A percentile compares a stretch with the other conserved stretches of the same genome.
These are phyloP conservation scores for Platypus cylindrus DNA, from an alignment of 2,888 invertebrate species.

Conservation along the genomic window DNA sequence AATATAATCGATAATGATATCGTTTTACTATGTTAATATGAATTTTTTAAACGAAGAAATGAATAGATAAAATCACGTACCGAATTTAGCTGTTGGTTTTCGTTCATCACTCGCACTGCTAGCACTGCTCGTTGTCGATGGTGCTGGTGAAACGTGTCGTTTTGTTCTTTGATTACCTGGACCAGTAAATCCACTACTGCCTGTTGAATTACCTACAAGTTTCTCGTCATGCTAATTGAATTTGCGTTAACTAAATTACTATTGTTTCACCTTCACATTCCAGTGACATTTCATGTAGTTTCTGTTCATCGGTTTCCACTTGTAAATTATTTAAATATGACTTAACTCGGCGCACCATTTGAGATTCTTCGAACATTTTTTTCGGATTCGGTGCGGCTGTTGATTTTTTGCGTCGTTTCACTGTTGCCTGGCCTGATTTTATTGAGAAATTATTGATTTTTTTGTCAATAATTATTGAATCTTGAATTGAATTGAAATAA, in stretches of 20 bases:
- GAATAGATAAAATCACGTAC: conserved; percentile 21
- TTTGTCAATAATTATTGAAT: too few species aligned
- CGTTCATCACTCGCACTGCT: conserved; percentile 72
- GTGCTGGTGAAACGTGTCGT: conserved; percentile 85
- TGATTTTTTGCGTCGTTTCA: conserved; percentile 80
- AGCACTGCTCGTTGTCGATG: conserved; percentile 84
- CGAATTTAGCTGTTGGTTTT: conserved; percentile 54
- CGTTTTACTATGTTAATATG: too few species aligned
- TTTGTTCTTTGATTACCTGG: conserved; percentile 40
- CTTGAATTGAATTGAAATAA: too few species aligned
- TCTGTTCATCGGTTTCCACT: conserved; percentile 83
- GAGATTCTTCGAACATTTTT: conserved; percentile 98
- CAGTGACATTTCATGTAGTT: conserved; percentile 69
- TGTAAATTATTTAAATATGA: conserved; percentile 89
- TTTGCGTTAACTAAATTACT: neutral
- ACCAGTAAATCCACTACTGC: conserved; percentile 39
- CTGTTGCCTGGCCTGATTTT: conserved; percentile 64
- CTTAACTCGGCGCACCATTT: conserved; percentile 95
- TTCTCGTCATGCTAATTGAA: neutral
- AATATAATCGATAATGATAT: too few species aligned
- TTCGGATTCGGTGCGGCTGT: conserved; percentile 87
- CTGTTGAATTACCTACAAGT: conserved; percentile 17
- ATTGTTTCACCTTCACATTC: conserved; percentile 11
- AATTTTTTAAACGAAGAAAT: too few species aligned
- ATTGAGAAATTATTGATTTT: too few species aligned